Evolutionary conservation across 2,113 vertebrate genomes (phyloP), one percentile per base, ranked within the genome.

Genomic region (Cyanistes caeruleus): DNA sequence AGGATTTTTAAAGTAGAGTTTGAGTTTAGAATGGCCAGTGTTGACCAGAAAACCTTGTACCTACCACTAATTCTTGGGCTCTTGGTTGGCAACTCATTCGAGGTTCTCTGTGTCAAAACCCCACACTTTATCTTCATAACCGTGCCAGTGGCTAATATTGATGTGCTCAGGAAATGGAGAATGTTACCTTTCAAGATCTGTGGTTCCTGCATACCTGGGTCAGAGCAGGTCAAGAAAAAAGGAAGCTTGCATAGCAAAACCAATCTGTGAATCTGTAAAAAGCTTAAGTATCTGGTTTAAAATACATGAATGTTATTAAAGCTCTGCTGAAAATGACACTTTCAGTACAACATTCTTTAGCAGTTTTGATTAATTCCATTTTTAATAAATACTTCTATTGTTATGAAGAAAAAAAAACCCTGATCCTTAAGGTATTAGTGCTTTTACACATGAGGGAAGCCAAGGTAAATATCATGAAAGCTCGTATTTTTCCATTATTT

Each of bases 391-490:
- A 74, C 22, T 90, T 77, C 17, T 51, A 16, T 62, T 90, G 11
- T 46, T 93, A 82, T 78, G 41, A 63, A 75, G 69, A 24, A 79
- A 44, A 31, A 52, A 18, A n/a, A 23, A 12, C 6, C 11, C 9
- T 46, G 62, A 58, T 90, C 86, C 73, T 68, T 82, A 64, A 51
- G 53, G 64, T 79, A 68, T 87, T 72, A 44, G 12, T 56, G 62
- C 11, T 87, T 77, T 63, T 27, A 49, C 31, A 63, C 33, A 41
- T 9, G 37, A 51, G 67, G 46, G 46, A 95, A 43, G 24, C 2
- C 93, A 94, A 92, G 65, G 44, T 33, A 95, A 94, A 90, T 69
- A 84, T 27, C 41, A 78, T 44, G 68, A 87, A 92, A 87, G 43
- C n/a, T 78, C 49, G 5, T 81, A 48, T 74, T 96, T 96, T 94